phyloP scores from a whole-genome alignment of 2,888 invertebrate species.

The Chironomus riparius region DNA sequence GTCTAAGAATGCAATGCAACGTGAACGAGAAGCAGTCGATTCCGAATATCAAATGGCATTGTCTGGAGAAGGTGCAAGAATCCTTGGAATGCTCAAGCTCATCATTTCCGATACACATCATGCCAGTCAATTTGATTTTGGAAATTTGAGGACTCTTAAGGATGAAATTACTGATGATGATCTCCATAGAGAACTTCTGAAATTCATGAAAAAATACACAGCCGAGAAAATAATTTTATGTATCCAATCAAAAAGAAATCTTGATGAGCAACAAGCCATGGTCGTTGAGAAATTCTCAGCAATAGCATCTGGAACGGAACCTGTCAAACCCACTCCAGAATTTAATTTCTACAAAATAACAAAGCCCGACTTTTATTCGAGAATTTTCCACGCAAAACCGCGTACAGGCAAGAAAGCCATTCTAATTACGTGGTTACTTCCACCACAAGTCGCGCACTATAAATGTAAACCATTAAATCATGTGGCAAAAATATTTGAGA shows the following conservation, averaged over 20 bases:
- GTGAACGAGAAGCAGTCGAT: conserved; percentile 72
- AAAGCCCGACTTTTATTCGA: conserved; percentile 35
- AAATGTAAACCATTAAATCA: conserved; percentile 51
- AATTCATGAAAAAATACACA: conserved; percentile 68
- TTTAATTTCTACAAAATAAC: conserved; percentile 30
- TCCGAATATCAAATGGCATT: conserved; percentile 16
- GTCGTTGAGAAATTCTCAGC: conserved; percentile 3
- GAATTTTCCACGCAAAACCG: conserved; percentile 61
- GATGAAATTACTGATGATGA: conserved; percentile 58
- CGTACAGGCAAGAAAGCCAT: conserved; percentile 63
- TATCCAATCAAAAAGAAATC: conserved; percentile 53
- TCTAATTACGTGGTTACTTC: conserved; percentile 41
- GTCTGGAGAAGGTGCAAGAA: conserved; percentile 42
- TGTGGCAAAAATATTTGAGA: conserved; percentile 66
- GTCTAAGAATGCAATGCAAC: conserved; percentile 72
- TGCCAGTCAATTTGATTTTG: conserved; percentile 75
- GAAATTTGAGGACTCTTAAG: conserved; percentile 63
- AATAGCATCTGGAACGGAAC: neutral
- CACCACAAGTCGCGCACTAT: conserved; percentile 35
- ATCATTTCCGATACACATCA: conserved; percentile 49
- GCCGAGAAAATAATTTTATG: conserved; percentile 82
- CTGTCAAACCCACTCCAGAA: neutral
- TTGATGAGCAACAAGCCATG: conserved; percentile 37
- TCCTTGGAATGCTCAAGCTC: conserved; percentile 41
- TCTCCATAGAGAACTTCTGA: conserved; percentile 59